Conservation (phyloP, 2,888 invertebrate genomes). For the Dolichopus griseipennis region DNA sequence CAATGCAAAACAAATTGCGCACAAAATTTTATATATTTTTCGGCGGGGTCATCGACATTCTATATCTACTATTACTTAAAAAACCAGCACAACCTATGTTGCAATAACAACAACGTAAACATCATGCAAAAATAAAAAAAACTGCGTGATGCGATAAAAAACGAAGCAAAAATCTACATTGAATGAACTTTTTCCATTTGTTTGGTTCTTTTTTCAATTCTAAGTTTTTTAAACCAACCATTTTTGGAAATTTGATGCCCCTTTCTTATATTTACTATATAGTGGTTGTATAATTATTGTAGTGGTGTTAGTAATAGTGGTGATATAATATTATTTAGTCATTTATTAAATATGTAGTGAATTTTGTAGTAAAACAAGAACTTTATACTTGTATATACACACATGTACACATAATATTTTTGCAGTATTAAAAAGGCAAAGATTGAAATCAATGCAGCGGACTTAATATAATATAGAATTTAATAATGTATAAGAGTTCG, state of each 20-base stretch:
- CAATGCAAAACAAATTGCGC: not conserved
- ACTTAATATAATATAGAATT: not conserved
- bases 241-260: conserved; percentile 3
- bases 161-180: not conserved
- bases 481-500: not conserved
- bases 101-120: not conserved
- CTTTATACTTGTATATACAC: too few relatives aligned
- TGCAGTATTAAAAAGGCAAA: not conserved
- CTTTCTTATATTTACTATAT: not conserved
- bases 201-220: not conserved
- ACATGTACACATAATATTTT: too few relatives aligned
- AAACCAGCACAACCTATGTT: not conserved
- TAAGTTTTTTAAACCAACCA: not conserved
- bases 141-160: not conserved
- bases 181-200: not conserved
- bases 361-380: not conserved
- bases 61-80: not conserved
- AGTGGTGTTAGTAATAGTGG: not conserved
- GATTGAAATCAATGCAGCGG: not conserved
- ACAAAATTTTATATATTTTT: not conserved
- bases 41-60: not conserved
- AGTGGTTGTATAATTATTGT: not conserved
- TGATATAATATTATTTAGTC: not conserved
- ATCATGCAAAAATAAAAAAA: not conserved
- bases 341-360: not conserved